Base-by-base conservation (phyloP, 1,140 invertebrate genomes). In the Stegodyphus dumicola region DNA sequence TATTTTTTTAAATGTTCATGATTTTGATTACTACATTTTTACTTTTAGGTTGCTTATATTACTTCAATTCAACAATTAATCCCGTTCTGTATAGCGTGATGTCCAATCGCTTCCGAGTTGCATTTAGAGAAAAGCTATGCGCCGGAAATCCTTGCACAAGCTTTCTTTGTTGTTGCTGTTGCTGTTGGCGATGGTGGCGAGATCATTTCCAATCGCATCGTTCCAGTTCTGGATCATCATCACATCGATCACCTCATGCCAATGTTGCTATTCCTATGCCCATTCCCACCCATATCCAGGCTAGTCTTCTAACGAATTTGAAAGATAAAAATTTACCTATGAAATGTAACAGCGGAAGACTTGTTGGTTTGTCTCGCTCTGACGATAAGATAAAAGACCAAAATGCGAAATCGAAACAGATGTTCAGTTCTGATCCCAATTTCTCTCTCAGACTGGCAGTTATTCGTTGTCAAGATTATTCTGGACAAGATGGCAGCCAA, bases 21-120 rank as follows among this genome's bases (percentile, higher is more conserved):
- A 33, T 33, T 33, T 33, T 33, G 3, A 33, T 33, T 33, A 3
- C 33, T 33, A 33, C 33, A 10, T 60, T 60, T 60, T 15, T 17
- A 51, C 15, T 77, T 77, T 18, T 71, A 89, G 88, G 88, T 75
- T 89, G 87, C 77, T 88, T 89, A 33, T 89, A 89, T 66, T 89
- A 89, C 53, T 81, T 88, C 18, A 89, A 89, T 76, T 88, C 88
- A 6, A 89, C 88, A 11, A 87, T 89, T 54, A 89, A 89, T 86
- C 88, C 88, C 51, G 85, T 89, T 56, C 86, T 89, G 7, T 89
- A 89, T 74, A 89, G 88, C 66, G 87, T 89, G 7, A 88, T 89
- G 88, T 89, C 88, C 11, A 89, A 88, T 56, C 67, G 88, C 6
- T 89, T 89, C 80, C 88, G 88, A 11, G 87, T 88, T n/a, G 88